Evolutionary conservation across 2,888 invertebrate genomes (phyloP).

Genomic region (Synanthedon vespiformis): DNA sequence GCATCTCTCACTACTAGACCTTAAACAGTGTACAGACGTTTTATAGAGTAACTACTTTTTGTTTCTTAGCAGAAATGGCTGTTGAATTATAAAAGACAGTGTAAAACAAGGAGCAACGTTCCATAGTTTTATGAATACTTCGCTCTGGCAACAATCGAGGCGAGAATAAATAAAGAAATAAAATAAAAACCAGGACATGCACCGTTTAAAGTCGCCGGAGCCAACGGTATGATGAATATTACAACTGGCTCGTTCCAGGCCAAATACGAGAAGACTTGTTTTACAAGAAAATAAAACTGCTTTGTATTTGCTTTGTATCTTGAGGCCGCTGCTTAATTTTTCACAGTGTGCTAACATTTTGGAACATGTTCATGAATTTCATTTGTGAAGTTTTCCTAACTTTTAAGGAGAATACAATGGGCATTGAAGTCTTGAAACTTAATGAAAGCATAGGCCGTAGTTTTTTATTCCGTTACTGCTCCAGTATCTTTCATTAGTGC

Average conservation of each 20-base stretch:
- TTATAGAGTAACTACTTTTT: conserved; percentile 17
- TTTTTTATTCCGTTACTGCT: too few relatives aligned
- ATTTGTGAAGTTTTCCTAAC: not conserved
- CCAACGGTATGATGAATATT: conserved; percentile 60
- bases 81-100: conserved; percentile 53
- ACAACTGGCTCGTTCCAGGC: conserved; percentile 40
- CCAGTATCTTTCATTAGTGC: too few relatives aligned
- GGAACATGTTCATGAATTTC: not conserved
- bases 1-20: not conserved
- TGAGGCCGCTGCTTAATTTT: not conserved
- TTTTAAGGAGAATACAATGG: not conserved
- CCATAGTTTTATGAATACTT: conserved; percentile 56
- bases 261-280: conserved; percentile 33
- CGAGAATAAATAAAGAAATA: conserved; percentile 48
- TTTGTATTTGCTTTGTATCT: conserved; percentile 6
- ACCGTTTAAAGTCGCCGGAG: conserved; percentile 55
- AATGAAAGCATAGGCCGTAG: too few relatives aligned
- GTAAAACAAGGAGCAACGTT: conserved; percentile 45
- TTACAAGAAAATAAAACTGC: conserved; percentile 25
- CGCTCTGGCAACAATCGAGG: conserved; percentile 59
- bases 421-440: too few relatives aligned
- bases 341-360: not conserved
- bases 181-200: conserved; percentile 40
- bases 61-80: conserved; percentile 21
- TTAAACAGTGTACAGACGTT: not conserved